These are phyloP conservation scores for Agonopterix subpropinquella DNA, from an alignment of 2,888 invertebrate species.

Conservation along the genomic window DNA sequence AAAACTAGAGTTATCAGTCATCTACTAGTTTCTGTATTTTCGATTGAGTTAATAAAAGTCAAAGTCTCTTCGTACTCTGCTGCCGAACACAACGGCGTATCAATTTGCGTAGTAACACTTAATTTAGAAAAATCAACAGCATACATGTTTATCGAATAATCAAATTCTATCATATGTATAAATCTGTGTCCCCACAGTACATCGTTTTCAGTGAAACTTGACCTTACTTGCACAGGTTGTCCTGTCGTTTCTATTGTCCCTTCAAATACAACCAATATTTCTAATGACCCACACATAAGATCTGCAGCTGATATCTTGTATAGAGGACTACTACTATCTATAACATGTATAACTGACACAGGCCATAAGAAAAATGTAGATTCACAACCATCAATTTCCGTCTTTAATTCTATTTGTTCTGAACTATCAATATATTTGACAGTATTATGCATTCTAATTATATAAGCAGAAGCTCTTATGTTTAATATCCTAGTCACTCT, in stretches of 20 bases:
- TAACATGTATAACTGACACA: slow-evolving; percentile 92
- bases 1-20: too few species aligned
- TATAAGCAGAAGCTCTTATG: slow-evolving; percentile 88
- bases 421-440: slow-evolving; percentile 83
- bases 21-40: too few species aligned
- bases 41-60: too few species aligned
- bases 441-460: slow-evolving; percentile 88
- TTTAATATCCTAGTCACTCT: slow-evolving; percentile 96
- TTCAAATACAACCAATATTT: slow-evolving; percentile 92
- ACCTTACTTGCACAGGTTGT: slow-evolving; percentile 86
- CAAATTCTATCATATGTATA: slow-evolving; percentile 84
- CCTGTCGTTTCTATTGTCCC: slow-evolving; percentile 94
- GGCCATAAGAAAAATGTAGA: slow-evolving; percentile 98
- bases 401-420: slow-evolving; percentile 86
- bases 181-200: slow-evolving; percentile 93
- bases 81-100: slow-evolving; percentile 91
- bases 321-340: slow-evolving; percentile 90
- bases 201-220: slow-evolving; percentile 87
- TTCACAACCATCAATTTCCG: slow-evolving; percentile 89
- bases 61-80: slow-evolving; percentile 67
- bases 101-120: slow-evolving; percentile 88
- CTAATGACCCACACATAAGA: slow-evolving; percentile 87
- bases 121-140: slow-evolving; percentile 93
- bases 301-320: slow-evolving; percentile 93
- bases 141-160: slow-evolving; percentile 81